Evolutionary conservation across 2,113 vertebrate genomes (phyloP).

Genomic region (Tychaedon coryphoeus): DNA sequence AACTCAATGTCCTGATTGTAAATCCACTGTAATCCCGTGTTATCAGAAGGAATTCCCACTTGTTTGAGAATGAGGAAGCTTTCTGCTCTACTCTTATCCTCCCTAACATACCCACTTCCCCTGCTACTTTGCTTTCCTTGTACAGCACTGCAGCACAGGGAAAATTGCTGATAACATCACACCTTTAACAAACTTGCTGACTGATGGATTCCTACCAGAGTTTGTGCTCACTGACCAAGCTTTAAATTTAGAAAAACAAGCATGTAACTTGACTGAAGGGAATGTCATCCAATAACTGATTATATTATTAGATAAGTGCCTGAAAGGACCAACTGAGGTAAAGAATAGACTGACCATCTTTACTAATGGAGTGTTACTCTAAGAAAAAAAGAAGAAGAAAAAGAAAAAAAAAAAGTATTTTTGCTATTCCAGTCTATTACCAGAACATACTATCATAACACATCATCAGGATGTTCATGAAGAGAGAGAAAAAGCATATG

Average conservation of each 20-base stretch:
- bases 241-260: constrained; percentile 7
- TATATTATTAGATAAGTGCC: not conserved
- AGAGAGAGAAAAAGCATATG: not conserved
- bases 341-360: constrained; percentile 3
- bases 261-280: not conserved
- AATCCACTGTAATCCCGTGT: constrained; percentile 15
- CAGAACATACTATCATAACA: not conserved
- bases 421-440: constrained; percentile 8
- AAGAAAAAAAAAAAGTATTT: not conserved
- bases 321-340: not conserved
- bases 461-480: not conserved
- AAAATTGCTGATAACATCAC: not conserved
- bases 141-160: not conserved
- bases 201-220: not conserved
- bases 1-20: not conserved
- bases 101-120: not conserved
- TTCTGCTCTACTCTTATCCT: not conserved
- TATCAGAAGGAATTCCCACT: constrained; percentile 10
- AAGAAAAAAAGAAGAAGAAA: not conserved
- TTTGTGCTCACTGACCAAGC: not conserved
- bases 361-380: not conserved
- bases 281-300: constrained; percentile 23
- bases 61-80: not conserved
- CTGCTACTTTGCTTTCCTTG: not conserved
- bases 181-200: not conserved